phyloP scores from a whole-genome alignment of 2,797 vertebrate genomes.

The Hemitrygon akajei region DNA sequence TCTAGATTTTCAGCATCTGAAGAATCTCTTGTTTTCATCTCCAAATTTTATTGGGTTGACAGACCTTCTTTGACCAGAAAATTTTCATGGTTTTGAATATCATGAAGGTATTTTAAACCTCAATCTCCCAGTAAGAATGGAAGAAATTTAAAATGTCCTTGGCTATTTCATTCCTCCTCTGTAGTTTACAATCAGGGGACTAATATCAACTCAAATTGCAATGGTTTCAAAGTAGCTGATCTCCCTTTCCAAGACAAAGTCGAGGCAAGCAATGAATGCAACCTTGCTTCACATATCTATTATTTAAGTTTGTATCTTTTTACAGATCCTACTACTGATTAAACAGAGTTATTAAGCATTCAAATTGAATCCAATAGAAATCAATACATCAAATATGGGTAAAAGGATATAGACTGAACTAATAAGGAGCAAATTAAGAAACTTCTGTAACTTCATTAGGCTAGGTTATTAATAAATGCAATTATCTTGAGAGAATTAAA shows the following conservation, averaged over 20 bases:
- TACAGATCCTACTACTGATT: too few species aligned
- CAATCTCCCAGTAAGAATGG: too few species aligned
- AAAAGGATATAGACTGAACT: not conserved
- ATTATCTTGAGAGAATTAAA: not conserved
- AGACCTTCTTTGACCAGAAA: not conserved
- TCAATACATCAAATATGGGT: not conserved
- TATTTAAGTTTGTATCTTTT: not conserved
- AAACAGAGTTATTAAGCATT: too few species aligned
- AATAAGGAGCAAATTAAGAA: not conserved
- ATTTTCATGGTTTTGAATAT: not conserved
- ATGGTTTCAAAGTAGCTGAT: not conserved
- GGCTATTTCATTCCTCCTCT: too few species aligned
- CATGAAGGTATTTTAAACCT: not conserved
- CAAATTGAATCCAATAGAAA: too few species aligned
- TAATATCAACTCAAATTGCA: not conserved
- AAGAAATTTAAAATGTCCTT: too few species aligned
- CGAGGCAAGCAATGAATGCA: too few species aligned
- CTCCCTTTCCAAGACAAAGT: not conserved
- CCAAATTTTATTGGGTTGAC: not conserved
- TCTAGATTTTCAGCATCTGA: too few species aligned
- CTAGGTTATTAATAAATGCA: not conserved
- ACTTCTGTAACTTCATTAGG: not conserved
- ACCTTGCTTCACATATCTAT: not conserved
- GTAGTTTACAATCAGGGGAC: not conserved
- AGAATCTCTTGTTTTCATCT: not conserved